Evolutionary conservation across 2,888 invertebrate species (phyloP).

Genomic region (Proisotoma minuta): DNA sequence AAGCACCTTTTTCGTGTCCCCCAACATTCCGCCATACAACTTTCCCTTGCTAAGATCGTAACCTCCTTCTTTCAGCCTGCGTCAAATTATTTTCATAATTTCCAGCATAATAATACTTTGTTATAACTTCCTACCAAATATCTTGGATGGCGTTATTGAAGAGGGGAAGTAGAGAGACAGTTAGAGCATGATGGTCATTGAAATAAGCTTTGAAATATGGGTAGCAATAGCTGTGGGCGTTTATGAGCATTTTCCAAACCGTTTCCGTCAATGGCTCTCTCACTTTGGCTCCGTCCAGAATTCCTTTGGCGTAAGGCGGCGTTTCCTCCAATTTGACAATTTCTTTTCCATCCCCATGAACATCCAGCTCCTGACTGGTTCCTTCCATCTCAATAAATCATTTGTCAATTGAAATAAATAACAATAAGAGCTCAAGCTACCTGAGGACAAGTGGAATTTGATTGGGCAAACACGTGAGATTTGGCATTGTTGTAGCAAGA

Average conservation of each 20-base stretch:
- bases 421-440: not conserved
- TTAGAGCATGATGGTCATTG: constrained; percentile 16
- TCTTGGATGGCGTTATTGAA: constrained; percentile 15
- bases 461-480: constrained; percentile 12
- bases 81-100: not conserved
- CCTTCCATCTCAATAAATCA: not conserved
- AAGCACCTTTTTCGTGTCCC: constrained; percentile 11
- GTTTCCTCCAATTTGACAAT: not conserved
- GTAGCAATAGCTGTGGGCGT: constrained; percentile 12
- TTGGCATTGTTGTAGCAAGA: not conserved
- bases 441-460: not conserved
- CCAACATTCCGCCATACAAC: constrained; percentile 23
- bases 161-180: constrained; percentile 11
- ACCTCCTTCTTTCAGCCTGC: not conserved
- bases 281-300: not conserved
- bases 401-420: not conserved
- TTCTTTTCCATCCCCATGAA: not conserved
- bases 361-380: not conserved
- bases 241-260: constrained; percentile 16
- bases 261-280: constrained; percentile 13
- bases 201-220: constrained; percentile 13
- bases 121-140: constrained; percentile 3
- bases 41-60: not conserved
- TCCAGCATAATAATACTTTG: not conserved
- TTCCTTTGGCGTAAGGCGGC: not conserved